Conservation (phyloP, 1,140 invertebrate species). For the Apis dorsata region DNA sequence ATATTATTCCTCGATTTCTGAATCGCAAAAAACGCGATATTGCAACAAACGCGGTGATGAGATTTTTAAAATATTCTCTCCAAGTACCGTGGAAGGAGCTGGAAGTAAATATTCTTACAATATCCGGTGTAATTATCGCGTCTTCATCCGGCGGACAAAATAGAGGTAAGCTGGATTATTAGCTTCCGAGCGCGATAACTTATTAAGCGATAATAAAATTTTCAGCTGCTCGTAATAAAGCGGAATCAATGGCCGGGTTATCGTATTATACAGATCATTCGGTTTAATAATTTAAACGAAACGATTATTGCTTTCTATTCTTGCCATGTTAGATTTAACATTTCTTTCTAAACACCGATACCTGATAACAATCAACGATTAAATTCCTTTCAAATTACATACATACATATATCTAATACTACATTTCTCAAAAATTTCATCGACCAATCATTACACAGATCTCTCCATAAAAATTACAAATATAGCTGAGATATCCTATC, state of each 20-base stretch:
- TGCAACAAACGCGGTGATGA: not conserved
- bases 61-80: not conserved
- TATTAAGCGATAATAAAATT: conserved; percentile 16
- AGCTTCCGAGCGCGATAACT: conserved; percentile 14
- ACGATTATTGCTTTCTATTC: not conserved
- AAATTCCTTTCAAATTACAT: too few relatives aligned
- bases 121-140: conserved; percentile 16
- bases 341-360: not conserved
- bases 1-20: too few relatives aligned
- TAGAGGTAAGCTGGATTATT: conserved; percentile 1
- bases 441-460: too few relatives aligned
- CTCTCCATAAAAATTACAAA: too few relatives aligned
- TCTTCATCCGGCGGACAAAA: conserved; percentile 7
- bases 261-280: not conserved
- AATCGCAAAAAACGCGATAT: too few relatives aligned
- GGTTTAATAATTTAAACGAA: not conserved
- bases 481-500: too few relatives aligned
- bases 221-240: not conserved
- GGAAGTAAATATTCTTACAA: conserved; percentile 4
- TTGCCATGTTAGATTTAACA: not conserved
- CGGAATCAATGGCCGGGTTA: not conserved
- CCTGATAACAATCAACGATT: too few relatives aligned
- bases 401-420: too few relatives aligned
- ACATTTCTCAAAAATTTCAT: too few relatives aligned
- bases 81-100: not conserved